Evolutionary conservation across 2,113 vertebrate species (phyloP), one percentile per base, ranked within the genome.

Genomic region (Hydrochoerus hydrochaeris): DNA sequence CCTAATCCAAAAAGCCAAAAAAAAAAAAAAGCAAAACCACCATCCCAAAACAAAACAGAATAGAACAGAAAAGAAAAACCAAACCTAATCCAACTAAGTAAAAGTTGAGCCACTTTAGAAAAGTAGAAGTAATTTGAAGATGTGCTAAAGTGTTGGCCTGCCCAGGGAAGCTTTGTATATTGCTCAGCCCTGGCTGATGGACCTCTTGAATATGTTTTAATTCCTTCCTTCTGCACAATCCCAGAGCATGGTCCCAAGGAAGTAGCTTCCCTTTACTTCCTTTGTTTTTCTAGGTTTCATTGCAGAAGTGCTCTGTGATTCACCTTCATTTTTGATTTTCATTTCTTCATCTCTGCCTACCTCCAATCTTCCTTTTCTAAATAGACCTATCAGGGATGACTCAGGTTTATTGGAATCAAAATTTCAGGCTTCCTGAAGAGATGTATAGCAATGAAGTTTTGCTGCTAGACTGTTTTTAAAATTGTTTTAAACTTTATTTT

Each of bases 381-480:
- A 81, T 78, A 38, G 28, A 71, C 77, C 63, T 12, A 0, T 73
- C 6, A 20, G 73, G n/a, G 49, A 30, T 35, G 28, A 44, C 16
- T 65, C 54, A 49, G 41, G 16, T 63, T 94, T 77, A 49, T 35
- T 4, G 3, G 49, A 44, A 30, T 65, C 65, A n/a, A 20, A 86
- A 67, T 67, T 85, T 92, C 77, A 81, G 67, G 60, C 82, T 90
- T 62, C 49, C 67, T 44, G 80, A 57, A 67, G 83, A 93, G 88
- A 85, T 41, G 62, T 71, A 63, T 30, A 9, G 46, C 17, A 20
- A 75, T 30, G 28, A 41, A 75, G 9, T 13, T 81, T 92, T 60
- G 8, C 38, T 60, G 38, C 41, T 69, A 58, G 54, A 67, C 24
- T 73, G 38, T 69, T 69, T 69, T 35, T 8, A 12, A 75, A 75